Percentiles rank a stretch among this genome's conserved stretches.
These are phyloP conservation scores for Ylistrum balloti DNA, from an alignment of 1,140 invertebrate genomes.

Conservation along the genomic window DNA sequence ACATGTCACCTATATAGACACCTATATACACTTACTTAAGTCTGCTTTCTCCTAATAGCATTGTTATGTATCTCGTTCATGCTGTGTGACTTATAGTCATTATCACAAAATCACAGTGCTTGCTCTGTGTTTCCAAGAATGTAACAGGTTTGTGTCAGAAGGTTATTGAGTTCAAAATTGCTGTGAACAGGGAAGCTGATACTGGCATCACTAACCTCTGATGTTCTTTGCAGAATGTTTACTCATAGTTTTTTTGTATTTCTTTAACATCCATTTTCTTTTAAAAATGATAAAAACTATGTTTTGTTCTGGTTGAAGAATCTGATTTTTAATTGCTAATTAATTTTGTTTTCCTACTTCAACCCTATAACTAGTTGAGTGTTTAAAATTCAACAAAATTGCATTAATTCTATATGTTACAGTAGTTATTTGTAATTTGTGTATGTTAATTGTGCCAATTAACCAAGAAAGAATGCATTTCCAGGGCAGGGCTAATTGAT, in stretches of 20 bases:
- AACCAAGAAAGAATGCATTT: constrained; percentile 19
- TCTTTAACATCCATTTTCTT: constrained; percentile 1
- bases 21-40: not conserved
- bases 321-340: constrained; percentile 36
- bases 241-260: not conserved
- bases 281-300: not conserved
- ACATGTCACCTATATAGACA: too few species aligned
- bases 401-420: constrained; percentile 30
- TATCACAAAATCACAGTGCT: too few species aligned
- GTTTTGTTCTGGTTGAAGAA: not conserved
- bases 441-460: constrained; percentile 39
- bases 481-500: not conserved
- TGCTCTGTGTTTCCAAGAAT: not conserved
- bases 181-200: not conserved
- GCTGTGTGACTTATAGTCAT: too few species aligned
- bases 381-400: not conserved
- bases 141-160: not conserved
- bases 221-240: not conserved
- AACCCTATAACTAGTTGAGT: constrained; percentile 38
- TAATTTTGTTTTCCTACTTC: constrained; percentile 35
- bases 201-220: not conserved
- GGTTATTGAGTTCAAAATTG: not conserved
- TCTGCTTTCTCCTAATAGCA: not conserved
- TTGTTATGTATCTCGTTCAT: not conserved
- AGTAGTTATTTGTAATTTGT: constrained; percentile 30